Evolutionary conservation across 2,888 invertebrate species (phyloP).

Genomic region (Hirtodrosophila alboralis): DNA sequence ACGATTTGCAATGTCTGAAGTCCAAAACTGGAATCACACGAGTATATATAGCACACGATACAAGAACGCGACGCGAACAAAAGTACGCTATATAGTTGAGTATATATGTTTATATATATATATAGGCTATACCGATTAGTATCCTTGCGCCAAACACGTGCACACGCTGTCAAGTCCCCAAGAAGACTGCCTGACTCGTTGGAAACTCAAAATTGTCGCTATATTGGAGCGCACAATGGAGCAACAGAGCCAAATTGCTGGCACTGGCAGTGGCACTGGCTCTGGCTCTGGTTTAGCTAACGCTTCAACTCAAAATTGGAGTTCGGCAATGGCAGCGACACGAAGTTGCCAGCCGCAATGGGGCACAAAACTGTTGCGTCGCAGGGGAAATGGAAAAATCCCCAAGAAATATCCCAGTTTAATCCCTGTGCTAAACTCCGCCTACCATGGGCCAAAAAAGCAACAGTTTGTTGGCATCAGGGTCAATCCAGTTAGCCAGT

Average conservation of each 20-base stretch:
- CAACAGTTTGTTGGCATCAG: conserved; percentile 76
- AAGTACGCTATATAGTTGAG: conserved; percentile 15
- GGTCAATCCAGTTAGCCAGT: conserved; percentile 43
- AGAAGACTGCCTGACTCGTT: conserved; percentile 58
- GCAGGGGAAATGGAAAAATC: conserved; percentile 50
- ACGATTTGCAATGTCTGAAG: conserved; percentile 40
- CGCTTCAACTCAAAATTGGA: conserved; percentile 53
- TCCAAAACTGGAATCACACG: conserved; percentile 17
- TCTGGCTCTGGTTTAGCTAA: conserved; percentile 19
- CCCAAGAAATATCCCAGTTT: conserved; percentile 37
- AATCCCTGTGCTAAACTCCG: conserved; percentile 35
- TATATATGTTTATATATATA: conserved; percentile 3
- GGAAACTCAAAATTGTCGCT: conserved; percentile 10
- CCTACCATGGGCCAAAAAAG: conserved; percentile 47
- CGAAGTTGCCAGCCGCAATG: conserved; percentile 42
- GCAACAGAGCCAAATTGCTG: too few species aligned
- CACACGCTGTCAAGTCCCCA: conserved; percentile 74
- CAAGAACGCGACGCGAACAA: conserved; percentile 18
- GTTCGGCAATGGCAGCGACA: conserved; percentile 45
- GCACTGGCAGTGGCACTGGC: too few species aligned
- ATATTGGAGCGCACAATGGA: conserved; percentile 10
- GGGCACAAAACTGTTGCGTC: conserved; percentile 49
- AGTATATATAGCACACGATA: conserved; percentile 1
- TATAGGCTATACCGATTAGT: conserved; percentile 7
- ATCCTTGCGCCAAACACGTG: conserved; percentile 47